Evolutionary conservation across 2,797 vertebrate species (phyloP).

Genomic region (Selene dorsalis): DNA sequence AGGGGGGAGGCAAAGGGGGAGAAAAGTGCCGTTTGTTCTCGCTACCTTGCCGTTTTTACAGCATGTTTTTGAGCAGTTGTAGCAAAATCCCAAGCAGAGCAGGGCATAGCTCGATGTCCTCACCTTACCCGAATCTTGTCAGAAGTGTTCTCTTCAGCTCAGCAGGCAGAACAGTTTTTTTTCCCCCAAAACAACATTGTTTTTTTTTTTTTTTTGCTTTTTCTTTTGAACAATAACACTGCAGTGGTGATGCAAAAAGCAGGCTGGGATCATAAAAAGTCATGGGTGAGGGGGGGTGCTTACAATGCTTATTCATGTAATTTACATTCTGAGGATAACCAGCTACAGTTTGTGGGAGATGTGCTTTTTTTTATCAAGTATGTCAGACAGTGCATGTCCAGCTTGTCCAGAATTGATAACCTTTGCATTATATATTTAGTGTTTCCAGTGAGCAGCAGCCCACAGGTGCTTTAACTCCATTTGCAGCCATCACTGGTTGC

Average conservation of each 20-base stretch:
- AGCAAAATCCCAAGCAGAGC: slow-evolving; percentile 45
- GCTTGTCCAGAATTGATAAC: slow-evolving; percentile 40
- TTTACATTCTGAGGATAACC: slow-evolving; percentile 47
- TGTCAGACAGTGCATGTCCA: slow-evolving; percentile 37
- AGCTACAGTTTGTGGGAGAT: neutral
- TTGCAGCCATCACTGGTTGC: slow-evolving; percentile 51
- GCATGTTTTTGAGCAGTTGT: slow-evolving; percentile 48
- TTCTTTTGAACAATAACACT: slow-evolving; percentile 57
- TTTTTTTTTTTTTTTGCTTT: slow-evolving; percentile 5
- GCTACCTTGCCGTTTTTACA: slow-evolving; percentile 41
- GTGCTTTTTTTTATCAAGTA: slow-evolving; percentile 44
- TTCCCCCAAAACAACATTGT: slow-evolving; percentile 47
- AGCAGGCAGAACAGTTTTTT: slow-evolving; percentile 62
- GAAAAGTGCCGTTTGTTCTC: slow-evolving; percentile 48
- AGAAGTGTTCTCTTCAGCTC: slow-evolving; percentile 66
- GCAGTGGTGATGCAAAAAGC: slow-evolving; percentile 38
- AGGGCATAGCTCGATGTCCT: slow-evolving; percentile 46
- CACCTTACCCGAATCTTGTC: slow-evolving; percentile 61
- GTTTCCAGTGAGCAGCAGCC: slow-evolving; percentile 47
- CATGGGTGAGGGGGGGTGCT: neutral
- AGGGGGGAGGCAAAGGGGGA: slow-evolving; percentile 22
- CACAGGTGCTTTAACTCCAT: slow-evolving; percentile 47
- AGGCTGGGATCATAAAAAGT: slow-evolving; percentile 36
- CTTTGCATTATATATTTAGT: slow-evolving; percentile 51
- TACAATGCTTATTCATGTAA: slow-evolving; percentile 15